Evolutionary conservation across 2,113 vertebrate genomes (phyloP).

Genomic region (Syrmaticus mikado): DNA sequence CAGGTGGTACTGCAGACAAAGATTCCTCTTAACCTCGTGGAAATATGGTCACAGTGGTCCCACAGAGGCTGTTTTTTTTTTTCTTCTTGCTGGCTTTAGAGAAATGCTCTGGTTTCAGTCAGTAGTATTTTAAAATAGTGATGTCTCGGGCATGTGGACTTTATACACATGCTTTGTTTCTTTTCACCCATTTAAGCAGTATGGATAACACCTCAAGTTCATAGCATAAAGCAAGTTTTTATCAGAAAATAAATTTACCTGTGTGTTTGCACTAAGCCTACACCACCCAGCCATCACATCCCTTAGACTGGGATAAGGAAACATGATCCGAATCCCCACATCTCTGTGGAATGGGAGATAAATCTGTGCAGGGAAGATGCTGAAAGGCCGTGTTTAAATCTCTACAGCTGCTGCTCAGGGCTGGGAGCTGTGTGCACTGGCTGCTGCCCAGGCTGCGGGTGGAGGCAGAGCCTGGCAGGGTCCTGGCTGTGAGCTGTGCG

Average conservation of each 20-base stretch:
- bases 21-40: constrained; percentile 30
- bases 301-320: neutral
- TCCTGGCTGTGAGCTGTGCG: neutral
- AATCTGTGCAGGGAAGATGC: neutral
- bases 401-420: constrained; percentile 39
- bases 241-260: neutral
- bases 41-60: neutral
- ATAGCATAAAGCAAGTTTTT: neutral
- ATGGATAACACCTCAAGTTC: no score
- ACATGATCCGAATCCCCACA: neutral
- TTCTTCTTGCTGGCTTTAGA: neutral
- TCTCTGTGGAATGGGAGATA: constrained; percentile 42
- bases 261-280: neutral
- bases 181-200: neutral
- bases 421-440: neutral
- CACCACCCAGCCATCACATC: fast-evolving
- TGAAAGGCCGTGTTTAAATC: constrained; percentile 56
- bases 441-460: constrained; percentile 16
- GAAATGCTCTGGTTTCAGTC: constrained; percentile 3
- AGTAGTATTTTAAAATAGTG: neutral
- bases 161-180: neutral
- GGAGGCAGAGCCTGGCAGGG: neutral
- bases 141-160: neutral
- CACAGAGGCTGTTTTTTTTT: neutral
- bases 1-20: constrained; percentile 51